Base-by-base conservation (phyloP, 2,888 invertebrate genomes). In the Aproaerema taeniolella region DNA sequence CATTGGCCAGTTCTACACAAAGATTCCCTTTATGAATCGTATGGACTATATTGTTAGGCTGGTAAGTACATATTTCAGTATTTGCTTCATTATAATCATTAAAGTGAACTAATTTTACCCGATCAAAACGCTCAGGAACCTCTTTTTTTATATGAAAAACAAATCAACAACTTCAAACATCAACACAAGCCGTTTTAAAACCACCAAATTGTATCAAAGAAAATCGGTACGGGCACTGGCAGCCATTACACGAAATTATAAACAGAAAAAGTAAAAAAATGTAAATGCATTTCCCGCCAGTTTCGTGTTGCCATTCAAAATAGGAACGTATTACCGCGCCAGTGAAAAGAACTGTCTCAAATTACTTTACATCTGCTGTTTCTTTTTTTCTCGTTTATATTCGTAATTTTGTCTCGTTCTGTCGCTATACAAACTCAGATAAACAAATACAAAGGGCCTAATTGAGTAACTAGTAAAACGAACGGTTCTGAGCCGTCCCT, bases 361-460 rank as follows among this genome's bases (percentile, higher is more conserved):
- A 85, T 86, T 85, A 86, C 86, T 81, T 68, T 62, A 54, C 71
- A 72, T 63, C 46, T 16, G n/a, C 40, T 43, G 12, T 75, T 73
- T 46, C 62, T 55, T 46, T 82, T 64, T 34, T 13, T 14, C 57
- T n/a, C 39, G 20, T 28, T 14, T 7, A 3, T 34, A 37, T 29
- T 29, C 31, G 31, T 71, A 65, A 53, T 32, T 51, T 43, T 46
- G 38, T 79, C 75, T 45, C 63, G 54, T 49, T 82, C 69, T 50
- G 45, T 52, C 61, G 67, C 78, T 83, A 77, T 77, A 82, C 79
- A 83, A 86, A 86, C 83, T 85, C 80, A 80, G 79, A 86, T 86
- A 86, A 87, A 86, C 85, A 87, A 85, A 87, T 79, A 87, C 87
- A 87, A 86, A 87, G 85, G 83, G 83, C 83, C 87, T 87, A 87